Conservation (phyloP, 1,140 invertebrate species). For the Riptortus pedestris region DNA sequence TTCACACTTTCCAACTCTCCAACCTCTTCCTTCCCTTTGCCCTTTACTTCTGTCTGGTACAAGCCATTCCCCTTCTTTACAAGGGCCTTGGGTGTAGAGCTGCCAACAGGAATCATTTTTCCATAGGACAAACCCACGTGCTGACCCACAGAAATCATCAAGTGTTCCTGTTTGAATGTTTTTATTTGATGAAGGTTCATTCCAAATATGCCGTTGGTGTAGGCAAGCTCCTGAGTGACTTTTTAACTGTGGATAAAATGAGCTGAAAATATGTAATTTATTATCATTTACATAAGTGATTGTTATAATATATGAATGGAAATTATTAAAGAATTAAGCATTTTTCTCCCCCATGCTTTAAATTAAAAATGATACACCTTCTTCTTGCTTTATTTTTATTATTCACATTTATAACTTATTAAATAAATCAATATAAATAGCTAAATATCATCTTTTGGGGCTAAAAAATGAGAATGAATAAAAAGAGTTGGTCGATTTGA, state of each 20-base stretch:
- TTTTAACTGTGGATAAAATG: slow-evolving; percentile 26
- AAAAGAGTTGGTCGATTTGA: too few relatives aligned
- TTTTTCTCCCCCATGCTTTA: too few relatives aligned
- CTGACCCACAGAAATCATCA: slow-evolving; percentile 28
- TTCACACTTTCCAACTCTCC: slow-evolving; percentile 43
- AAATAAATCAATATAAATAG: too few relatives aligned
- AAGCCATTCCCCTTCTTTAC: slow-evolving; percentile 59
- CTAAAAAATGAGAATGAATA: too few relatives aligned
- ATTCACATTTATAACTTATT: too few relatives aligned
- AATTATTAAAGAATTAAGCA: too few relatives aligned
- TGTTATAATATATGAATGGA: too few relatives aligned
- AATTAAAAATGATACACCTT: too few relatives aligned
- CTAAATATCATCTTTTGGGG: too few relatives aligned
- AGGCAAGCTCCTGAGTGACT: not conserved
- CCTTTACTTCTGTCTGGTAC: slow-evolving; percentile 40
- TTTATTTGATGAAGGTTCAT: not conserved
- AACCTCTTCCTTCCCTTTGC: slow-evolving; percentile 33
- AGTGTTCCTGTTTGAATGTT: not conserved
- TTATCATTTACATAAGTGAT: not conserved
- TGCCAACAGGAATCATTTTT: slow-evolving; percentile 30
- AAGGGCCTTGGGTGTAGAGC: slow-evolving; percentile 44
- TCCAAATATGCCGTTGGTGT: not conserved
- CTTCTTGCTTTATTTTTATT: too few relatives aligned
- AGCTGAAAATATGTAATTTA: slow-evolving; percentile 19
- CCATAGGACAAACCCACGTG: slow-evolving; percentile 31